Evolutionary conservation across 2,797 vertebrate species (phyloP).

Genomic region (Malurus leucopterus): DNA sequence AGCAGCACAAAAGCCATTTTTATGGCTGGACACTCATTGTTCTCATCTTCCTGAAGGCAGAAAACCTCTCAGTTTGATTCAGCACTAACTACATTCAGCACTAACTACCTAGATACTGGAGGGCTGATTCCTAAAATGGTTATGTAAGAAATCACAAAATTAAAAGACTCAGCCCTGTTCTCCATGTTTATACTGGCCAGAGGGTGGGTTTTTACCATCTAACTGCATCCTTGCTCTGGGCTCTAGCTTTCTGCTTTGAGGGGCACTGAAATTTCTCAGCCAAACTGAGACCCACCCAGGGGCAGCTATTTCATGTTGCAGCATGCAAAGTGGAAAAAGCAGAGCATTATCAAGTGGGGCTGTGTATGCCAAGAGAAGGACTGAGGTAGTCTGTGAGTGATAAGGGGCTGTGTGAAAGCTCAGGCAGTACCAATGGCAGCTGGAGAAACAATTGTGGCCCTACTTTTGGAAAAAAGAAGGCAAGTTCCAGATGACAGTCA

Average conservation of each 20-base stretch:
- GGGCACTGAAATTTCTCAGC: not conserved
- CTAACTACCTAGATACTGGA: not conserved
- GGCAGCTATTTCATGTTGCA: not conserved
- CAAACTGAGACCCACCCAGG: not conserved
- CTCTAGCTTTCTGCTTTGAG: not conserved
- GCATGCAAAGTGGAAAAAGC: not conserved
- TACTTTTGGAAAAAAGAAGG: conserved; percentile 41
- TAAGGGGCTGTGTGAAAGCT: not conserved
- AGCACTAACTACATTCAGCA: not conserved
- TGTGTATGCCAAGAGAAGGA: not conserved
- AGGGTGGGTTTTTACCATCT: not conserved
- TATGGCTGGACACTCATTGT: not conserved
- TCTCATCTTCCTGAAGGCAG: not conserved
- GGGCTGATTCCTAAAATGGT: not conserved
- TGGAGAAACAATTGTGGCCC: conserved; percentile 31
- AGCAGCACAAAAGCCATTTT: not conserved
- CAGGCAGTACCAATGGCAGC: not conserved
- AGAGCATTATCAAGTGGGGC: not conserved
- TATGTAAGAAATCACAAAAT: not conserved
- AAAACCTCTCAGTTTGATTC: not conserved
- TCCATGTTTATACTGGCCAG: not conserved
- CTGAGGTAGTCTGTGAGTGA: not conserved
- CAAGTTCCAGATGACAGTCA: conserved; percentile 43
- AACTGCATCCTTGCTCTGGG: accelerated
- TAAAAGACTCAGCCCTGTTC: not conserved